Conservation (phyloP, 2,113 vertebrate genomes). For the Hemiscyllium ocellatum region DNA sequence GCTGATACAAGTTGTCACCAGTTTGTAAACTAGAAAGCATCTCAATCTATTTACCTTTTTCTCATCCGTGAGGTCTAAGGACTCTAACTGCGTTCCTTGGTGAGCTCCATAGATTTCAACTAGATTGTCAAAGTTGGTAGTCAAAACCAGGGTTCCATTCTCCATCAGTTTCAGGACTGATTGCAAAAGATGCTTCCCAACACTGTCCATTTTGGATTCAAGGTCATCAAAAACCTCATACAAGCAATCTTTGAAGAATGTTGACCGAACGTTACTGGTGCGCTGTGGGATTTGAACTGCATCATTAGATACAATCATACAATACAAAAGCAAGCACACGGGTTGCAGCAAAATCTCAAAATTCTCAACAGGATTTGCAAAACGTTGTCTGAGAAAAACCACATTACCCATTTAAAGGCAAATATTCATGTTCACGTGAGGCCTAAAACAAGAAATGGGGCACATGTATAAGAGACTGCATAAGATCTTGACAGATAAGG, state of each 20-base stretch:
- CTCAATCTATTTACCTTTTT: conserved; percentile 70
- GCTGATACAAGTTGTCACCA: neutral
- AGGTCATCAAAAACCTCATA: conserved; percentile 92
- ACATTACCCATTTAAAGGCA: neutral
- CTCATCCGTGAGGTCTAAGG: conserved; percentile 88
- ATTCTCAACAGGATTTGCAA: neutral
- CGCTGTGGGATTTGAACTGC: conserved; percentile 55
- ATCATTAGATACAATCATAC: neutral
- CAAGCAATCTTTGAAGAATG: conserved; percentile 93
- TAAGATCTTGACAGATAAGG: neutral
- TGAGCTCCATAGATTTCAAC: conserved; percentile 86
- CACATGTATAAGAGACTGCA: neutral
- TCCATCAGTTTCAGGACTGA: conserved; percentile 90
- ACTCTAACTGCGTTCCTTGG: conserved; percentile 84
- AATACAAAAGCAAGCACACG: neutral
- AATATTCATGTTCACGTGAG: neutral
- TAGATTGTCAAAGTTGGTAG: conserved; percentile 92
- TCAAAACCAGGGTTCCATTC: conserved; percentile 80
- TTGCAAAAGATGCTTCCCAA: conserved; percentile 80
- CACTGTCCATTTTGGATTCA: conserved; percentile 91
- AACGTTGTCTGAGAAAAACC: neutral
- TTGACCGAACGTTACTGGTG: conserved; percentile 84
- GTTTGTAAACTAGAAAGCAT: neutral
- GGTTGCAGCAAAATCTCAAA: neutral
- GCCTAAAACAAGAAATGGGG: neutral